Evolutionary conservation across 2,113 vertebrate species (phyloP).

Genomic region (Murina feae): DNA sequence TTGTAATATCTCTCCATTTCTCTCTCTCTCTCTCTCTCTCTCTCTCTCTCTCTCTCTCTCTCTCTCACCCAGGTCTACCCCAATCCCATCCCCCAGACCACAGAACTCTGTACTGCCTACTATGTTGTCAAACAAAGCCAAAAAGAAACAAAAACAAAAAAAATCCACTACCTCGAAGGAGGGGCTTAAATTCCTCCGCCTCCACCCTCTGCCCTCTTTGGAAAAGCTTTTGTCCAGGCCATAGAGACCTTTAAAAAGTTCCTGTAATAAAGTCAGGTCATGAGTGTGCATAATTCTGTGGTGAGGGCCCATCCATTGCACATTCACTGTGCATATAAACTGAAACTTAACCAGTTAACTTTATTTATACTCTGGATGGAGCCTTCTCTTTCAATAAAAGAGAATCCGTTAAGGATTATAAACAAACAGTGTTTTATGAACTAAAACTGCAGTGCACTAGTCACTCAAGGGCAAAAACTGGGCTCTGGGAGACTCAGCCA

Average conservation of each 20-base stretch:
- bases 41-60: not conserved
- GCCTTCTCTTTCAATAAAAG: constrained; percentile 67
- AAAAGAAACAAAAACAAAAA: not conserved
- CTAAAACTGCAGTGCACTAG: constrained; percentile 53
- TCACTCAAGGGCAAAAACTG: constrained; percentile 63
- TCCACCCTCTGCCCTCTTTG: not conserved
- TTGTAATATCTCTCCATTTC: not conserved
- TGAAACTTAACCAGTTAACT: constrained; percentile 56
- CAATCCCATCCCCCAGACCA: not conserved
- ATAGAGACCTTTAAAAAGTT: not conserved
- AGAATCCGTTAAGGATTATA: constrained; percentile 62
- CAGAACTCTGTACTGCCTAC: not conserved
- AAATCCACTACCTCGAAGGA: not conserved
- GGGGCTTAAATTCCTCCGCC: not conserved
- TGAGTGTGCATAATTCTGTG: not conserved
- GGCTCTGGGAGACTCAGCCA: constrained; percentile 20
- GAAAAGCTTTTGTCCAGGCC: not conserved
- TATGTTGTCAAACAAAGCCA: not conserved
- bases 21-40: no score
- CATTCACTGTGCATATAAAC: constrained; percentile 7
- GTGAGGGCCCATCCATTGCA: constrained; percentile 3
- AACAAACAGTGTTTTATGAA: constrained; percentile 68
- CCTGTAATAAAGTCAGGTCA: constrained; percentile 26
- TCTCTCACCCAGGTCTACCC: not conserved
- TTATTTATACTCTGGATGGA: constrained; percentile 59